phyloP scores from a whole-genome alignment of 1,140 invertebrate species.

The Ceratosolen solmsi region DNA sequence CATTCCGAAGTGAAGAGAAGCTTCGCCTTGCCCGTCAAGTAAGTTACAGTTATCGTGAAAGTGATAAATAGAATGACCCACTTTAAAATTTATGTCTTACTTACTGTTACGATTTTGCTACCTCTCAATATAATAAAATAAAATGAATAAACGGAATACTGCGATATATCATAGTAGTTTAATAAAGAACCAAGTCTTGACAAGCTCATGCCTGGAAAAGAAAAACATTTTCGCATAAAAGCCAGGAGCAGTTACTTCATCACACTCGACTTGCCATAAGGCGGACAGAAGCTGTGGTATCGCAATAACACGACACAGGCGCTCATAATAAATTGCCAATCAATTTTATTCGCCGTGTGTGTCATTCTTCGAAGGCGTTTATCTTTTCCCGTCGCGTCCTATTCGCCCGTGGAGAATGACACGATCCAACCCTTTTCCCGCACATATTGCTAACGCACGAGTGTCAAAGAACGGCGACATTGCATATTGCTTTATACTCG shows the following conservation, averaged over 20 bases:
- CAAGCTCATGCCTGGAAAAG: slow-evolving; percentile 3
- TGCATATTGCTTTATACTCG: slow-evolving; percentile 24
- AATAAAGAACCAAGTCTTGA: slow-evolving; percentile 1
- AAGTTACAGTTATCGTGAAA: not conserved
- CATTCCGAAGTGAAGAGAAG: not conserved
- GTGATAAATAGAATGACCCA: slow-evolving; percentile 25
- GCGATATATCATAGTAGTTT: slow-evolving; percentile 12
- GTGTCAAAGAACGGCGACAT: not conserved
- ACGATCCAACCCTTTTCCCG: not conserved
- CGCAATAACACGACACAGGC: slow-evolving; percentile 13
- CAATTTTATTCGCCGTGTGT: slow-evolving; percentile 19
- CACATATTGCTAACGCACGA: not conserved
- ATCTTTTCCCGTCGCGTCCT: not conserved
- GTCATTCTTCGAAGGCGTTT: slow-evolving; percentile 18
- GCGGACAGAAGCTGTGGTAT: slow-evolving; percentile 2
- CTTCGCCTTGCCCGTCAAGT: not conserved
- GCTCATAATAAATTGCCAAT: slow-evolving; percentile 39
- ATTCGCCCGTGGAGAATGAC: slow-evolving; percentile 1
- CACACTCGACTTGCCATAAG: slow-evolving; percentile 1
- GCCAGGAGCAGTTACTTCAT: slow-evolving; percentile 24
- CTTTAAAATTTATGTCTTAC: slow-evolving; percentile 26
- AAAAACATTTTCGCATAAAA: slow-evolving; percentile 23
- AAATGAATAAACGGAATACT: slow-evolving; percentile 13
- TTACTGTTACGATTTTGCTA: not conserved
- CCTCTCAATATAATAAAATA: slow-evolving; percentile 17